Evolutionary conservation across 2,888 invertebrate species (phyloP), one percentile per base, ranked within the genome.

Genomic region (Erebia aethiops): DNA sequence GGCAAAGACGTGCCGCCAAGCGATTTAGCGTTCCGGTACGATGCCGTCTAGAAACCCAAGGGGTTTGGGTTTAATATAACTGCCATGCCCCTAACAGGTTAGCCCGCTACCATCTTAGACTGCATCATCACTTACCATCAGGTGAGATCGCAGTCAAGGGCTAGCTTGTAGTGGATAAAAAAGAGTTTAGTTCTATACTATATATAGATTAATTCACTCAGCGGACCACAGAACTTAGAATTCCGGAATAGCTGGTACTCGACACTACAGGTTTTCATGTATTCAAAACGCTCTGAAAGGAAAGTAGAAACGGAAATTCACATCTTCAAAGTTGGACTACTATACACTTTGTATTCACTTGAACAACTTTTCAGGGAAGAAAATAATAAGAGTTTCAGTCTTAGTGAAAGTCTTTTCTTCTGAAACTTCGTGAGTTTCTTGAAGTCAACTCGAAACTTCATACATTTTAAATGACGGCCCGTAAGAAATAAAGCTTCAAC

Each of bases 381-480:
- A 64, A 64, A 64, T 64, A 64, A 64, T 57, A 58, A 58, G 57
- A 26, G 46, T 49, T 14, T 14, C 18, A 2, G 46, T 46, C 62
- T 49, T 46, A 14, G 46, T 62, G 46, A 49, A 67, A 67, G 46
- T 58, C 58, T 66, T 64, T 67, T 46, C 67, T 67, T n/a, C 57
- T 58, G 58, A 49, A 58, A 35, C 57, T 57, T 58, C n/a, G 10
- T 7, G 65, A 58, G 67, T 67, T 58, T 26, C 49, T 14, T 57
- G 46, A 67, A 67, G 58, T 67, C 67, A 58, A 67, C 67, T 58
- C 49, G 46, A 67, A 67, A 67, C 67, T 67, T 58, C 67, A 58
- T 67, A 58, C 67, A 67, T 67, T 58, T 67, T 58, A 58, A 67
- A 67, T 58, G n/a, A 49, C n/a, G 21, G 57, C 16, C n/a, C 35